phyloP scores from a whole-genome alignment of 2,113 vertebrate species.

The Rhinichthys klamathensis region DNA sequence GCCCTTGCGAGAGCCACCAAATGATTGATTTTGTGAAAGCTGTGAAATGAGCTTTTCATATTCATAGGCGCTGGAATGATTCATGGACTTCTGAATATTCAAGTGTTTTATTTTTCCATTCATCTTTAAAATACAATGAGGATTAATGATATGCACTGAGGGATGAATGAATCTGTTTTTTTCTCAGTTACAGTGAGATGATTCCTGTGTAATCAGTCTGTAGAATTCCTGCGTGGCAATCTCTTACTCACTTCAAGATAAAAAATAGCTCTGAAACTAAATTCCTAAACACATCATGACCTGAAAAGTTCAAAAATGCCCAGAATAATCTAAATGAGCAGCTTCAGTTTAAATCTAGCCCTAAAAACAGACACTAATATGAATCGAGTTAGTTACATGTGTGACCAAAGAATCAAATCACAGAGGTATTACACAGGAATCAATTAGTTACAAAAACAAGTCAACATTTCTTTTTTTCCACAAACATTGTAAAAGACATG shows the following conservation, averaged over 20 bases:
- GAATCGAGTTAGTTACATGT: slow-evolving; percentile 44
- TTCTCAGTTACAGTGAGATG: slow-evolving; percentile 63
- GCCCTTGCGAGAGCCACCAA: no score
- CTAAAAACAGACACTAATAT: slow-evolving; percentile 15
- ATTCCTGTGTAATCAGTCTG: slow-evolving; percentile 70
- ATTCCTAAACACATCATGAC: slow-evolving; percentile 35
- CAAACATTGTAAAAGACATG: slow-evolving; percentile 73
- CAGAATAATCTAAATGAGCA: slow-evolving; percentile 43
- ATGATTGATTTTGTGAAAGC: not conserved
- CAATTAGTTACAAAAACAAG: slow-evolving; percentile 74
- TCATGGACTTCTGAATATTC: slow-evolving; percentile 50
- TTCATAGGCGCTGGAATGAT: slow-evolving; percentile 34
- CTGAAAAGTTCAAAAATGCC: slow-evolving; percentile 49
- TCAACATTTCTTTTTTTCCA: slow-evolving; percentile 71
- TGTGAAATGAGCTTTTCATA: not conserved
- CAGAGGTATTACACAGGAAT: slow-evolving; percentile 74
- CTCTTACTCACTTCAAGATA: not conserved
- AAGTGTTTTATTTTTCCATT: slow-evolving; percentile 71
- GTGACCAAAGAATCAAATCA: slow-evolving; percentile 62
- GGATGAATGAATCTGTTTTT: slow-evolving; percentile 51
- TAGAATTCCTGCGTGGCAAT: slow-evolving; percentile 30
- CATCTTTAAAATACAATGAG: slow-evolving; percentile 75
- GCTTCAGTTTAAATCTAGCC: slow-evolving; percentile 34
- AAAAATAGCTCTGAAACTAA: slow-evolving; percentile 35
- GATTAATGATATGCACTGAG: slow-evolving; percentile 70